Percentiles rank a stretch among this genome's conserved stretches.
Evolutionary conservation across 2,797 vertebrate species (phyloP).

Genomic region (Cynopterus sphinx): DNA sequence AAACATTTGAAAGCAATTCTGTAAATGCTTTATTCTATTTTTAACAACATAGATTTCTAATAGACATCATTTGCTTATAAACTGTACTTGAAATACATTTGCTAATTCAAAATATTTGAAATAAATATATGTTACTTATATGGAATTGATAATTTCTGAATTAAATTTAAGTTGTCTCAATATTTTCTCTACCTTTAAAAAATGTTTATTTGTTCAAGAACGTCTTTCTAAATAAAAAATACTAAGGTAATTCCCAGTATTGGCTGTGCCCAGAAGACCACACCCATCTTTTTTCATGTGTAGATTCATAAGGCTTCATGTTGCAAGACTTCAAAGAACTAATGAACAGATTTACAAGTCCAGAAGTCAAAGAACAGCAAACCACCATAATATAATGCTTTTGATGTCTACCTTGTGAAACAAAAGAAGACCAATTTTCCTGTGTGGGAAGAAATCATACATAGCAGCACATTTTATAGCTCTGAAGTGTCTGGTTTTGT

Average conservation of each 20-base stretch:
- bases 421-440: not conserved
- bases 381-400: not conserved
- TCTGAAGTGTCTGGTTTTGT: not conserved
- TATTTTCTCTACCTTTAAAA: not conserved
- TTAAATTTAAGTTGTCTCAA: not conserved
- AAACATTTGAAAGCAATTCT: constrained; percentile 31
- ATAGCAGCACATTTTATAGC: not conserved
- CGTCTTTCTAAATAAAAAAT: not conserved
- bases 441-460: not conserved
- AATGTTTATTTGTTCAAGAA: not conserved
- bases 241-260: not conserved
- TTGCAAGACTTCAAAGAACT: not conserved
- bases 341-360: not conserved
- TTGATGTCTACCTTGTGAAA: not conserved
- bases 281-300: not conserved
- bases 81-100: constrained; percentile 3
- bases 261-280: not conserved
- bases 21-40: not conserved
- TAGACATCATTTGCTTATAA: not conserved
- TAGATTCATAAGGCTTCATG: not conserved
- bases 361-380: not conserved
- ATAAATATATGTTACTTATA: not conserved
- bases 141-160: not conserved
- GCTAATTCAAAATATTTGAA: not conserved
- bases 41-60: not conserved